Conservation (phyloP, 2,113 vertebrate genomes). For the Setophaga petechia region DNA sequence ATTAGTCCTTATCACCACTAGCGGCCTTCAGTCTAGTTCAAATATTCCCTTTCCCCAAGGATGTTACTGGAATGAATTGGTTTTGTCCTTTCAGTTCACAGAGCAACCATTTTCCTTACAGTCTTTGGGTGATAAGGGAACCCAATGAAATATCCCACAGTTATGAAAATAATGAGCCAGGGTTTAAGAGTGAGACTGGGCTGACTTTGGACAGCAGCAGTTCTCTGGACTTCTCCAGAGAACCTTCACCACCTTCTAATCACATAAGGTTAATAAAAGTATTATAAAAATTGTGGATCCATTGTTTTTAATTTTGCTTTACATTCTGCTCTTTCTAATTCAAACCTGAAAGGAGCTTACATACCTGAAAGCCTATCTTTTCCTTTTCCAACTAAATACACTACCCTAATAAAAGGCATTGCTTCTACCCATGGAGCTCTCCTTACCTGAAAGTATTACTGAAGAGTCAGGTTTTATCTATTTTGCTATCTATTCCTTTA, state of each 20-base stretch:
- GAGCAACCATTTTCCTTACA: conserved; percentile 22
- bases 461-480: background rate
- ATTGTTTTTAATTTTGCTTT: background rate
- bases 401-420: background rate
- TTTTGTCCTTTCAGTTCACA: background rate
- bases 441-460: background rate
- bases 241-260: background rate
- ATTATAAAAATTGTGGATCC: background rate
- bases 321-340: background rate
- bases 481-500: background rate
- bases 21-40: background rate
- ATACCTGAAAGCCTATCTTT: background rate
- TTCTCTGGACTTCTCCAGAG: too few species aligned
- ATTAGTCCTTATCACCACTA: background rate
- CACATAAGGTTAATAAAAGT: background rate
- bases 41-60: background rate
- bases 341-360: background rate
- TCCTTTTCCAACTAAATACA: background rate
- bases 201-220: background rate
- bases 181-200: background rate
- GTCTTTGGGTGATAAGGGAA: conserved; percentile 10
- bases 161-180: conserved; percentile 15
- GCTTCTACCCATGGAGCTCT: background rate
- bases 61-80: background rate
- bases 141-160: conserved; percentile 32